Evolutionary conservation across 1,140 invertebrate species (phyloP).

Genomic region (Artemia franciscana): DNA sequence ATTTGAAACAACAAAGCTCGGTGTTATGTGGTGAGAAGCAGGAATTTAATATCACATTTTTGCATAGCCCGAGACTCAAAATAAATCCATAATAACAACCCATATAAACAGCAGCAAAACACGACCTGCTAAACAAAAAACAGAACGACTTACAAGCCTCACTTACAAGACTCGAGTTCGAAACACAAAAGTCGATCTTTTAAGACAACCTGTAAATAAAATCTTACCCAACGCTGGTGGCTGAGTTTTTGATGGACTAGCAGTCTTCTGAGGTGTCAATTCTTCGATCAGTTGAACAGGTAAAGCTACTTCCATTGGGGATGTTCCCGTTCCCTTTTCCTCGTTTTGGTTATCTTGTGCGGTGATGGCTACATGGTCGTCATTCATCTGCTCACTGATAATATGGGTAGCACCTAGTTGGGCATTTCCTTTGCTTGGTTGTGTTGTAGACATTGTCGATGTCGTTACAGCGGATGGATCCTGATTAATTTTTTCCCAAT

Average conservation of each 20-base stretch:
- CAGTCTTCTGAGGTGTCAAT: neutral
- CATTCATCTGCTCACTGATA: conserved; percentile 8
- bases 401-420: conserved; percentile 12
- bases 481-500: conserved; percentile 61
- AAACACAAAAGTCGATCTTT: too few species aligned
- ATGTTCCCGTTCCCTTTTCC: neutral
- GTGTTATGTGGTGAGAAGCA: too few species aligned
- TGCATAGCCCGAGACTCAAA: too few species aligned
- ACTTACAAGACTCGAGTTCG: too few species aligned
- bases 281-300: neutral
- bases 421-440: conserved; percentile 15
- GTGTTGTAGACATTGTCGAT: conserved; percentile 21
- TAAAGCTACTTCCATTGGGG: neutral
- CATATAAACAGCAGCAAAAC: too few species aligned
- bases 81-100: too few species aligned
- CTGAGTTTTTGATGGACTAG: neutral
- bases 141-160: too few species aligned
- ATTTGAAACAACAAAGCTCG: too few species aligned
- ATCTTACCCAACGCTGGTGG: neutral
- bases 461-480: conserved; percentile 18
- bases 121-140: too few species aligned
- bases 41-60: too few species aligned
- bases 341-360: neutral
- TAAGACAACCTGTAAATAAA: too few species aligned
- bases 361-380: neutral